These are phyloP conservation scores for Brotula barbata DNA, from an alignment of 2,797 vertebrate genomes.

Conservation along the genomic window DNA sequence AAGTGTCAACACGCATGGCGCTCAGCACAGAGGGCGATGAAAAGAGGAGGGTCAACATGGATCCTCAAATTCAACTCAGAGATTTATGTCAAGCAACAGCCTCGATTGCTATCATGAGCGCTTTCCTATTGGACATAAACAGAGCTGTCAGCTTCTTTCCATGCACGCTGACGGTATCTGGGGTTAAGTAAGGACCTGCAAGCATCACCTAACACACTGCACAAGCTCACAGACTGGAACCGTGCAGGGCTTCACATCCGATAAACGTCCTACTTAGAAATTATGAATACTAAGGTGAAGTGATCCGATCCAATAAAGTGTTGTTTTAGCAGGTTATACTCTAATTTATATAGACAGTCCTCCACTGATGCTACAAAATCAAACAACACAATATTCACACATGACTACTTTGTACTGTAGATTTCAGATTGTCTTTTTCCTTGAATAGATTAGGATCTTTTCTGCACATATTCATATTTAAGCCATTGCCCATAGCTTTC, in stretches of 20 bases:
- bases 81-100: conserved; percentile 68
- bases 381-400: no score
- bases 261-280: conserved; percentile 39
- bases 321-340: conserved; percentile 1
- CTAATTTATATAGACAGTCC: not conserved
- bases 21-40: conserved; percentile 67
- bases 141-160: conserved; percentile 72
- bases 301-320: conserved; percentile 1
- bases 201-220: conserved; percentile 60
- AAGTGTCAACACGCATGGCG: conserved; percentile 72
- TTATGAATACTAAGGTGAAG: conserved; percentile 25
- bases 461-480: no score
- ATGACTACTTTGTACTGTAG: no score
- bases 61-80: conserved; percentile 67
- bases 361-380: not conserved
- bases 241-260: conserved; percentile 40
- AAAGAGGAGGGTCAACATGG: conserved; percentile 70
- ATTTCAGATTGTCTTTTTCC: no score
- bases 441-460: no score
- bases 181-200: conserved; percentile 76
- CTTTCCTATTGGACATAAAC: conserved; percentile 71
- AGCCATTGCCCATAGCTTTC: no score
- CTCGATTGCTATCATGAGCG: conserved; percentile 61
- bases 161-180: conserved; percentile 70
- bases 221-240: conserved; percentile 49